These are phyloP conservation scores for Paradoxurus hermaphroditus DNA, from an alignment of 2,113 vertebrate genomes.

Conservation along the genomic window DNA sequence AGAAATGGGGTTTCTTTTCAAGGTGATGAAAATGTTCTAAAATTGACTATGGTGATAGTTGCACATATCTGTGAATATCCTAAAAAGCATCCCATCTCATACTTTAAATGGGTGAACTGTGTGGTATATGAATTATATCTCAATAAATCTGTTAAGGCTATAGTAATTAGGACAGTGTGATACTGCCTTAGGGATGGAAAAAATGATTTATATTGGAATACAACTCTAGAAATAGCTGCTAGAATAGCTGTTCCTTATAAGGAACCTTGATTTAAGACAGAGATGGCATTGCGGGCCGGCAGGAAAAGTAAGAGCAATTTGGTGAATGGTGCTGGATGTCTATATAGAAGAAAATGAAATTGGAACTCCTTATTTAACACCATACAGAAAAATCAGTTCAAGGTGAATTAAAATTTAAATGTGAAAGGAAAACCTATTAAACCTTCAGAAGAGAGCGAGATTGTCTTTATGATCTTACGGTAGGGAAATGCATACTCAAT, in stretches of 20 bases:
- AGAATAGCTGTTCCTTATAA: no score
- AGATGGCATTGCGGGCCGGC: background rate
- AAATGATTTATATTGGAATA: background rate
- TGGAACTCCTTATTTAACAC: background rate
- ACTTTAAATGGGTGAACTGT: background rate
- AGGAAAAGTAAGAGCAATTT: background rate
- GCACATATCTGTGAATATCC: background rate
- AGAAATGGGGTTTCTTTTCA: background rate
- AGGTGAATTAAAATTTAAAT: background rate
- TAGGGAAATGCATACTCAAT: background rate
- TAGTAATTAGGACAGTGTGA: background rate
- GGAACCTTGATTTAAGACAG: background rate
- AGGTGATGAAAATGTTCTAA: background rate
- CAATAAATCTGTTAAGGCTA: background rate
- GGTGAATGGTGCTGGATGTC: background rate
- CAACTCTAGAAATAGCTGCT: background rate
- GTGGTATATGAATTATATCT: background rate
- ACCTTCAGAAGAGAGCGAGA: background rate
- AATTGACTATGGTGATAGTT: background rate
- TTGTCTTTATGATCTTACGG: background rate
- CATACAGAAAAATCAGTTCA: background rate
- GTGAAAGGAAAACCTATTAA: background rate
- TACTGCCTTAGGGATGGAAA: background rate
- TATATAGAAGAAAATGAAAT: background rate
- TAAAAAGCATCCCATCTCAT: background rate